Evolutionary conservation across 2,113 vertebrate species (phyloP).

Genomic region (Ammodytes dubius): DNA sequence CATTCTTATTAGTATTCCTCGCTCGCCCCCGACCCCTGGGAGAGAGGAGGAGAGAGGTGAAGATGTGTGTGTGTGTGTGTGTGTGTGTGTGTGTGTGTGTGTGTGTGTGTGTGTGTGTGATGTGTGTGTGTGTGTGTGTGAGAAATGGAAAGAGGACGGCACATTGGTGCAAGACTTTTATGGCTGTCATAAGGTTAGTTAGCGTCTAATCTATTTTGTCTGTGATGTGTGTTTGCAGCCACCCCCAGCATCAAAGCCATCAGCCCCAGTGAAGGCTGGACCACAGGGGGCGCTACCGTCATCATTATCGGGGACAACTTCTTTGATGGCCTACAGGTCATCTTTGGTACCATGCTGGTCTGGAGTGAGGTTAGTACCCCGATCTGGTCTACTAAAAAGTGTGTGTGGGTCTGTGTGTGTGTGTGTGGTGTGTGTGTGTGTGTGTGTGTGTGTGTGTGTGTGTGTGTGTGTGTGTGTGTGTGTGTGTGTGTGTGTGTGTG

Average conservation of each 20-base stretch:
- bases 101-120: slow-evolving; percentile 74
- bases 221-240: slow-evolving; percentile 61
- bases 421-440: neutral
- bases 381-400: neutral
- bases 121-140: slow-evolving; percentile 65
- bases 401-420: no score
- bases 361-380: slow-evolving; percentile 94
- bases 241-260: slow-evolving; percentile 99
- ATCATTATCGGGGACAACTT: slow-evolving; percentile 99
- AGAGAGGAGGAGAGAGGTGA: slow-evolving; percentile 84
- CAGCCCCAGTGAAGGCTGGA: slow-evolving; percentile 99
- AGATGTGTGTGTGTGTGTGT: slow-evolving; percentile 86
- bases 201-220: slow-evolving; percentile 61
- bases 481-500: neutral
- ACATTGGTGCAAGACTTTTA: slow-evolving; percentile 77
- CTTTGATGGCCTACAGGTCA: slow-evolving; percentile 98
- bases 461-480: neutral
- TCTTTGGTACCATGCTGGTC: slow-evolving; percentile 98
- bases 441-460: neutral
- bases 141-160: slow-evolving; percentile 39
- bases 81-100: slow-evolving; percentile 81
- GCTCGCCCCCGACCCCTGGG: slow-evolving; percentile 91
- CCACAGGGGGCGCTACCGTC: slow-evolving; percentile 96
- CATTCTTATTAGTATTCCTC: slow-evolving; percentile 98
- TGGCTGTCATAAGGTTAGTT: slow-evolving; percentile 56